A percentile compares a stretch with the other conserved stretches of the same genome.
These are phyloP conservation scores for Hassar affinis DNA, from an alignment of 2,113 vertebrate species.

Conservation along the genomic window DNA sequence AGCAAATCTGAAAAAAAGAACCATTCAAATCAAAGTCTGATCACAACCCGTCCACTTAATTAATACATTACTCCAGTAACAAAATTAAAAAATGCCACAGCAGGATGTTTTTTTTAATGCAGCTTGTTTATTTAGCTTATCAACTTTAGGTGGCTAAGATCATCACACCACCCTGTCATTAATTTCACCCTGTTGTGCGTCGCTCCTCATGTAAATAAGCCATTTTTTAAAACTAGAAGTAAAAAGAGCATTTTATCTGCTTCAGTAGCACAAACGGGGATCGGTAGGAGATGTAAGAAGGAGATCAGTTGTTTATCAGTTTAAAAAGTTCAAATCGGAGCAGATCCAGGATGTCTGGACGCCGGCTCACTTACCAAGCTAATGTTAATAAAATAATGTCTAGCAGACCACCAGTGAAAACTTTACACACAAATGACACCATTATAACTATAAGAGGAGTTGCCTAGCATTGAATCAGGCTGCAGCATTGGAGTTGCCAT, in stretches of 20 bases:
- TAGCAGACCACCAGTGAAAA: neutral
- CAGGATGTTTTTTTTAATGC: neutral
- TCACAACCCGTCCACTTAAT: neutral
- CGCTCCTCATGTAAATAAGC: neutral
- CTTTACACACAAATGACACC: neutral
- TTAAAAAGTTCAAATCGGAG: neutral
- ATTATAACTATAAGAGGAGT: conserved; percentile 9
- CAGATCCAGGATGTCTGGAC: neutral
- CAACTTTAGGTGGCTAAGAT: neutral
- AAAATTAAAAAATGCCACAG: neutral
- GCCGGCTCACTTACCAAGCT: too few relatives aligned
- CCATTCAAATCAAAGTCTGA: neutral
- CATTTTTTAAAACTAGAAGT: neutral
- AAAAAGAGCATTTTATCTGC: neutral
- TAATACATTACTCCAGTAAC: neutral
- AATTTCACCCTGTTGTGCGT: neutral
- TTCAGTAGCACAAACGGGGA: neutral
- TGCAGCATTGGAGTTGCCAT: neutral
- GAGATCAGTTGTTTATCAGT: neutral
- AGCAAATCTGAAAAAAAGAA: neutral
- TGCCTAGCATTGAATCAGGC: neutral
- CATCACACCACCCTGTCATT: neutral
- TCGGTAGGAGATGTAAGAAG: neutral
- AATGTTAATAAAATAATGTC: neutral
- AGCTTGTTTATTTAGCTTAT: neutral